Evolutionary conservation across 2,797 vertebrate species (phyloP).

Genomic region (Myoxocephalus aenaeus): DNA sequence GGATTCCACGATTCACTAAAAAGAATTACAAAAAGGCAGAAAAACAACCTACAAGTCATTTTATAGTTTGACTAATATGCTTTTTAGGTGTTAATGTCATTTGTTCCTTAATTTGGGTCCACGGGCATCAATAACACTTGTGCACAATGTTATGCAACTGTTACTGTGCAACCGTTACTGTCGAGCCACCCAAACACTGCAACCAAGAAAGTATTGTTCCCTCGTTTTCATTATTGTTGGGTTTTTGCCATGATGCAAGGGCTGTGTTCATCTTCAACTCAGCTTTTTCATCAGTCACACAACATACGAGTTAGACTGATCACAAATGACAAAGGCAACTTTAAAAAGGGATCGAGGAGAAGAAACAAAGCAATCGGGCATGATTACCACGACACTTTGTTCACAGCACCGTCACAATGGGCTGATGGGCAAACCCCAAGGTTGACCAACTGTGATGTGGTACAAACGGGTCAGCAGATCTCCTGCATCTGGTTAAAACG

Average conservation of each 20-base stretch:
- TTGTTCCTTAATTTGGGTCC: not conserved
- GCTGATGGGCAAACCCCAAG: not conserved
- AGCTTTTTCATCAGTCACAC: not conserved
- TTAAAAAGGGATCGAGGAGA: not conserved
- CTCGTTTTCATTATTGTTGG: not conserved
- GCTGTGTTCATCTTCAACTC: not conserved
- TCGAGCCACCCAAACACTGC: conserved; percentile 9
- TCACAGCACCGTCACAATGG: not conserved
- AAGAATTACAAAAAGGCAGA: not conserved
- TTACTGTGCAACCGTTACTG: not conserved
- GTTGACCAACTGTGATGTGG: not conserved
- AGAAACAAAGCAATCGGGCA: not conserved
- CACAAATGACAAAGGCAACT: not conserved
- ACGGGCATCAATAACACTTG: not conserved
- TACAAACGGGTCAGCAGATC: not conserved
- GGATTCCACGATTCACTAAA: not conserved
- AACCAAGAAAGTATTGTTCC: not conserved
- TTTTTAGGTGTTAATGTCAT: not conserved
- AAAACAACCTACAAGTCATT: not conserved
- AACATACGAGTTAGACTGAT: not conserved
- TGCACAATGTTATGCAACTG: not conserved
- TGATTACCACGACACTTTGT: not conserved
- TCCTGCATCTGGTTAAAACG: not conserved
- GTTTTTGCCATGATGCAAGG: not conserved
- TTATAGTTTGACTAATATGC: not conserved